Evolutionary conservation across 1,140 invertebrate species (phyloP).

Genomic region (Lepidotrigona ventralis): DNA sequence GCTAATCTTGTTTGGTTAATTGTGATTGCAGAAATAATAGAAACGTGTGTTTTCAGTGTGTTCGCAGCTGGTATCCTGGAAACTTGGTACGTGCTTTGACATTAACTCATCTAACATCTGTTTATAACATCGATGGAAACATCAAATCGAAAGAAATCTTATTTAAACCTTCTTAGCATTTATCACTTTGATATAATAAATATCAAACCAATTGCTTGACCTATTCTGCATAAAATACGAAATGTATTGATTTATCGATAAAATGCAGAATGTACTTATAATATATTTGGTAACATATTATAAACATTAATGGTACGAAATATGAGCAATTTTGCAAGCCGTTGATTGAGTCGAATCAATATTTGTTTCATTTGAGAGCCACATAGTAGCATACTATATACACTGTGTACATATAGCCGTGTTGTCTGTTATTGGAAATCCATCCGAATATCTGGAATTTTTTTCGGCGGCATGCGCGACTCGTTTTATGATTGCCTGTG

Average conservation of each 20-base stretch:
- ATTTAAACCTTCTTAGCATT: neutral
- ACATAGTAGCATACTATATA: neutral
- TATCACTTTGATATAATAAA: neutral
- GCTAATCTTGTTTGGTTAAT: conserved; percentile 11
- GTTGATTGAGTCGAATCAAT: conserved; percentile 32
- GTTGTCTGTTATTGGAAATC: conserved; percentile 55
- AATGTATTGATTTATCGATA: neutral
- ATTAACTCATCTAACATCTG: conserved; percentile 30
- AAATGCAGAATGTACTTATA: no score
- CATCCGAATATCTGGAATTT: conserved; percentile 63
- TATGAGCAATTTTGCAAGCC: conserved; percentile 1
- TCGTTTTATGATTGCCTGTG: conserved; percentile 62
- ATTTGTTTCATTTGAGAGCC: conserved; percentile 25
- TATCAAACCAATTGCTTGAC: neutral
- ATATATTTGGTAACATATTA: neutral
- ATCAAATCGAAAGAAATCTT: neutral
- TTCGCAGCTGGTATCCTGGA: conserved; percentile 66
- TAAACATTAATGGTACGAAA: conserved; percentile 5
- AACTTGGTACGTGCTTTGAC: conserved; percentile 45
- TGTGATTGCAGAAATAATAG: conserved; percentile 42
- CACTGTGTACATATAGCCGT: conserved; percentile 32
- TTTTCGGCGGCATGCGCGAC: conserved; percentile 49
- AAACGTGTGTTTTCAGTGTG: conserved; percentile 38
- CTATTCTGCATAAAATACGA: neutral
- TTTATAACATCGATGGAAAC: neutral